Evolutionary conservation across 2,797 vertebrate genomes (phyloP).

Genomic region (Anisognathus igniventris): DNA sequence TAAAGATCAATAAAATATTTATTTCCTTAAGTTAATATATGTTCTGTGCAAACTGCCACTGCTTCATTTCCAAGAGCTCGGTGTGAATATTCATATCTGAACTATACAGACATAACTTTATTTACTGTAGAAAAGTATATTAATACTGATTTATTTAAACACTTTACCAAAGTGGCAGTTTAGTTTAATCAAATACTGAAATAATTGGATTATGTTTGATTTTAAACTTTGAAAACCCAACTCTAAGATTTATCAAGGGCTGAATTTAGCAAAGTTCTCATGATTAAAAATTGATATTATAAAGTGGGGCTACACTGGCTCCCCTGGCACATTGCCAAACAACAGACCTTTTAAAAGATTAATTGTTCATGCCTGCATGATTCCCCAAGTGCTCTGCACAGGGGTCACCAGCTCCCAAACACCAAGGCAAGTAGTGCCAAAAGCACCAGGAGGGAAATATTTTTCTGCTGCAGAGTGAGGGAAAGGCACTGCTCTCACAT

Average conservation of each 20-base stretch:
- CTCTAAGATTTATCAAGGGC: slow-evolving; percentile 53
- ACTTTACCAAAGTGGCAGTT: slow-evolving; percentile 62
- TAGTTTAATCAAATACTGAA: slow-evolving; percentile 65
- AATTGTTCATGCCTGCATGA: slow-evolving; percentile 53
- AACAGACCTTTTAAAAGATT: slow-evolving; percentile 62
- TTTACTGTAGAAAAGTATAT: slow-evolving; percentile 66
- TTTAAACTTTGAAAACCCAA: slow-evolving; percentile 62
- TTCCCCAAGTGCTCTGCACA: slow-evolving; percentile 15
- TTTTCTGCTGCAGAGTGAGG: not conserved
- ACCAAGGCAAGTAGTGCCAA: slow-evolving; percentile 20
- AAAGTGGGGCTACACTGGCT: not conserved
- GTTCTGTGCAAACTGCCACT: not conserved
- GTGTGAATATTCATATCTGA: slow-evolving; percentile 59
- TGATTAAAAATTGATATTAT: slow-evolving; percentile 66
- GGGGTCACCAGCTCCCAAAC: slow-evolving; percentile 24
- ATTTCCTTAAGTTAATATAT: slow-evolving; percentile 29
- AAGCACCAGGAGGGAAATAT: not conserved
- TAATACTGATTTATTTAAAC: slow-evolving; percentile 74
- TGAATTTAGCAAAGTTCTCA: slow-evolving; percentile 66
- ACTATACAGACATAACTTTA: slow-evolving; percentile 59
- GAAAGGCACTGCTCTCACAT: not conserved
- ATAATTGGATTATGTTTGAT: slow-evolving; percentile 70
- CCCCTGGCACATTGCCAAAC: slow-evolving; percentile 22
- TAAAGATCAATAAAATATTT: slow-evolving; percentile 14
- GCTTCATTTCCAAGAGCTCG: slow-evolving; percentile 44